phyloP scores from a whole-genome alignment of 2,888 invertebrate species.

The Sepiola atlantica region DNA sequence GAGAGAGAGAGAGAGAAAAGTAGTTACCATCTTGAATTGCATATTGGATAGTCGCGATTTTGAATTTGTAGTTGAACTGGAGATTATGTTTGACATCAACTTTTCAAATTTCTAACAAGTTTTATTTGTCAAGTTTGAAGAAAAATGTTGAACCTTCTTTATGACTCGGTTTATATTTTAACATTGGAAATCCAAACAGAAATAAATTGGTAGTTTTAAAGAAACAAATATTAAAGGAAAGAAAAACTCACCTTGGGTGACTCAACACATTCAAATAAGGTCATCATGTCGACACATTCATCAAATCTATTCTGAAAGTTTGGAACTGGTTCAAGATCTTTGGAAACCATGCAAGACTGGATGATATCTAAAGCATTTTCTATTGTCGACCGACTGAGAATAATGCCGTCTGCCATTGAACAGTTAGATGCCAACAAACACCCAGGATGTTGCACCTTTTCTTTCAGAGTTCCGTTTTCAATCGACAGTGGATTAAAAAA shows the following conservation, averaged over 20 bases:
- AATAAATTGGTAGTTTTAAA: background rate
- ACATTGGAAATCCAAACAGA: background rate
- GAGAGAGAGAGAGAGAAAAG: too few species aligned
- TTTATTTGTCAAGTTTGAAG: background rate
- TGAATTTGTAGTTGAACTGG: too few species aligned
- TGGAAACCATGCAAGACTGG: background rate
- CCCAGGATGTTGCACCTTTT: background rate
- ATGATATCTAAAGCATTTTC: background rate
- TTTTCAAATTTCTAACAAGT: background rate
- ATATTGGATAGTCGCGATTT: too few species aligned
- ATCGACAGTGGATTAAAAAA: background rate
- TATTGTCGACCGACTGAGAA: background rate
- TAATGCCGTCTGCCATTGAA: background rate
- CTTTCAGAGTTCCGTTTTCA: background rate
- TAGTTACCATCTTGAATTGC: too few species aligned
- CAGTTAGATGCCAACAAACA: background rate
- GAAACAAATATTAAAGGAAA: background rate
- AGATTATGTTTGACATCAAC: too few species aligned
- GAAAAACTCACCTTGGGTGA: background rate
- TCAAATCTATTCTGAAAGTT: background rate
- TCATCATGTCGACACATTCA: background rate
- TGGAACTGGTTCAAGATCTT: background rate
- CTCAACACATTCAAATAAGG: conserved; percentile 32
- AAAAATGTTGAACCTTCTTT: background rate
- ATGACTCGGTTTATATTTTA: background rate